Evolutionary conservation across 23 tunicate genomes (phyloP).

Genomic region (Clavelina lepadiformis): DNA sequence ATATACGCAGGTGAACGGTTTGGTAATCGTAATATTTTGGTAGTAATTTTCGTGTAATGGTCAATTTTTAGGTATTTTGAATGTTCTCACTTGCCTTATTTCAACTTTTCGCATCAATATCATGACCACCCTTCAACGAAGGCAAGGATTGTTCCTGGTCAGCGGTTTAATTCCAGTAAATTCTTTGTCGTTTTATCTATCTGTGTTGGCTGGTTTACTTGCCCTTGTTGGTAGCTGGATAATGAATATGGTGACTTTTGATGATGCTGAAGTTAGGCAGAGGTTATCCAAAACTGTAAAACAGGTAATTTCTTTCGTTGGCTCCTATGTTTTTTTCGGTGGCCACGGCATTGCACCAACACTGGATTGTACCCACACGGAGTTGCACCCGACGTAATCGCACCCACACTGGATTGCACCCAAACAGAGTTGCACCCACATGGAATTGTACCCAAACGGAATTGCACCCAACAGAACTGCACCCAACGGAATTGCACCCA

Average conservation of each 20-base stretch:
- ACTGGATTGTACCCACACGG: too few species aligned
- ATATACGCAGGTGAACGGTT: neutral
- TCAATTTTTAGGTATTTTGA: constrained; percentile 19
- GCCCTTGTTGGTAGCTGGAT: constrained; percentile 6
- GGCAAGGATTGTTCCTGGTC: constrained; percentile 33
- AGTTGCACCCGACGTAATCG: too few species aligned
- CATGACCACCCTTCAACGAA: constrained; percentile 19
- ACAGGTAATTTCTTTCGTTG: constrained; percentile 30
- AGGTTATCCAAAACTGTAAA: constrained; percentile 68
- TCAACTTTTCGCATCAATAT: constrained; percentile 67
- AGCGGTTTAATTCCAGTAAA: constrained; percentile 35
- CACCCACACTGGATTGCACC: too few species aligned
- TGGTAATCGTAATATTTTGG: too few species aligned
- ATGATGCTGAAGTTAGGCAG: neutral
- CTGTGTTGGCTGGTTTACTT: constrained; percentile 7
- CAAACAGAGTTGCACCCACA: too few species aligned
- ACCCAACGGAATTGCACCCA: too few species aligned
- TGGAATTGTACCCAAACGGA: too few species aligned
- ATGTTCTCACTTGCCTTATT: constrained; percentile 47
- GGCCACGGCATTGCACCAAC: neutral
- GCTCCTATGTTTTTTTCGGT: neutral
- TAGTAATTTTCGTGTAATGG: too few species aligned
- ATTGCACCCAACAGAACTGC: too few species aligned
- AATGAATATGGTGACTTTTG: constrained; percentile 7
- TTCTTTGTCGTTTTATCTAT: constrained; percentile 48